Conservation (phyloP, 92 coral and sea anemone genomes). For the Galaxea fascicularis region DNA sequence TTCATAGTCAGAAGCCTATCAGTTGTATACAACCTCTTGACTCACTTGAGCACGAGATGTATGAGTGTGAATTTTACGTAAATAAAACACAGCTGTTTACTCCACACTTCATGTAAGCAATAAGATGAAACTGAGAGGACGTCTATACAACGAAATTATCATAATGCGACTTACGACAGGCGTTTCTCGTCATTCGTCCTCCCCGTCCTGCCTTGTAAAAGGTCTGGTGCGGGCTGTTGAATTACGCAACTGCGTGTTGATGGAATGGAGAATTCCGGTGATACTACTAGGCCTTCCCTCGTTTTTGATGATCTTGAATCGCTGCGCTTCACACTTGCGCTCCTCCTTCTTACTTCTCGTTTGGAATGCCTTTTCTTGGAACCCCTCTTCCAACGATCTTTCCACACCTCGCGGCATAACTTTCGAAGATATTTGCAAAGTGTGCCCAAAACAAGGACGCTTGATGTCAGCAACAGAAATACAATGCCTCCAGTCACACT, state of each 20-base stretch:
- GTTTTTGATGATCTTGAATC: slow-evolving; percentile 5
- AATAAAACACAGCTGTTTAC: no score
- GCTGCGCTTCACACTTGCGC: slow-evolving; percentile 8
- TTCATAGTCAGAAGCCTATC: no score
- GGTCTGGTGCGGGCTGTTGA: slow-evolving; percentile 81
- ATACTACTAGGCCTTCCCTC: slow-evolving; percentile 2
- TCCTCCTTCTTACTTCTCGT: slow-evolving; percentile 11
- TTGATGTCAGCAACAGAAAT: slow-evolving; percentile 61
- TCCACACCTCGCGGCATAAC: slow-evolving; percentile 71
- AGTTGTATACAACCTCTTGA: no score
- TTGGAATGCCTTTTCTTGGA: slow-evolving; percentile 30
- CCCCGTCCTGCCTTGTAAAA: slow-evolving; percentile 69
- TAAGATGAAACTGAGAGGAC: not conserved
- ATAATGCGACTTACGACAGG: slow-evolving; percentile 80
- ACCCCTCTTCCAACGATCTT: slow-evolving; percentile 43
- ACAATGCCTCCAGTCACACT: slow-evolving; percentile 56
- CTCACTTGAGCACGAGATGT: no score
- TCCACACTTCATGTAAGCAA: not conserved
- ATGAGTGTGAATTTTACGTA: no score
- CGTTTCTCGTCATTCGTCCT: slow-evolving; percentile 61
- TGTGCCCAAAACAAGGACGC: slow-evolving; percentile 76
- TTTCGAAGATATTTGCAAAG: slow-evolving; percentile 78
- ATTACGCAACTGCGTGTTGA: slow-evolving; percentile 67
- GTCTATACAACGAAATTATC: no score
- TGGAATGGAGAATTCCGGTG: slow-evolving; percentile 82